phyloP scores from a whole-genome alignment of 2,888 invertebrate genomes.

The Sylvicola fuscatus region DNA sequence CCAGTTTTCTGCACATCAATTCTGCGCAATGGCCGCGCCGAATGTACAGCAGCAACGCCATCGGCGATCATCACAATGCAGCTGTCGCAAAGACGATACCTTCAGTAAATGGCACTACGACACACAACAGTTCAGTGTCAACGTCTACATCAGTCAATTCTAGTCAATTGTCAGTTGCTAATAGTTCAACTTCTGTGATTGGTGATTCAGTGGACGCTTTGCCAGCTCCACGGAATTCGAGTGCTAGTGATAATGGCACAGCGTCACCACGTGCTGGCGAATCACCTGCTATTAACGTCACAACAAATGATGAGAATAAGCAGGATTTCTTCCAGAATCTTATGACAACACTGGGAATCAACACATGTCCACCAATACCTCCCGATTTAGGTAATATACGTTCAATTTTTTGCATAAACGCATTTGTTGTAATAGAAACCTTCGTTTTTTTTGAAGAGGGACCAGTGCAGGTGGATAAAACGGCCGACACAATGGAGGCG shows the following conservation, averaged over 20 bases:
- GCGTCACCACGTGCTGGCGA: not conserved
- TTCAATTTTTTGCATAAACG: slow-evolving; percentile 6
- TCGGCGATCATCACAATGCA: not conserved
- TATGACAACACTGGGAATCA: slow-evolving; percentile 9
- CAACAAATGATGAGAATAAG: slow-evolving; percentile 3
- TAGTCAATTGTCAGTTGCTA: not conserved
- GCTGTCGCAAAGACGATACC: too few relatives aligned
- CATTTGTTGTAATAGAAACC: not conserved
- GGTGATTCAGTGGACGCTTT: too few relatives aligned
- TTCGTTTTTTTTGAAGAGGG: slow-evolving; percentile 30
- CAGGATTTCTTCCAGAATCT: slow-evolving; percentile 5
- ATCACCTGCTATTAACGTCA: not conserved
- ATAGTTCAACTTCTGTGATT: not conserved
- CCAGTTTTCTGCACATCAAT: not conserved
- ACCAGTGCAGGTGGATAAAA: slow-evolving; percentile 43
- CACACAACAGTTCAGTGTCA: too few relatives aligned
- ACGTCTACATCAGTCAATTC: too few relatives aligned
- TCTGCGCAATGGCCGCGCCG: too few relatives aligned
- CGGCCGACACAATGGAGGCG: slow-evolving; percentile 39
- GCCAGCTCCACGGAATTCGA: not conserved
- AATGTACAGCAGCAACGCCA: too few relatives aligned
- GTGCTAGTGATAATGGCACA: not conserved
- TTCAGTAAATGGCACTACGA: too few relatives aligned
- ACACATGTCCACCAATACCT: slow-evolving; percentile 35
- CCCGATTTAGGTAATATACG: slow-evolving; percentile 38